phyloP scores from a whole-genome alignment of 2,113 vertebrate genomes.

The Phoenicopterus ruber region DNA sequence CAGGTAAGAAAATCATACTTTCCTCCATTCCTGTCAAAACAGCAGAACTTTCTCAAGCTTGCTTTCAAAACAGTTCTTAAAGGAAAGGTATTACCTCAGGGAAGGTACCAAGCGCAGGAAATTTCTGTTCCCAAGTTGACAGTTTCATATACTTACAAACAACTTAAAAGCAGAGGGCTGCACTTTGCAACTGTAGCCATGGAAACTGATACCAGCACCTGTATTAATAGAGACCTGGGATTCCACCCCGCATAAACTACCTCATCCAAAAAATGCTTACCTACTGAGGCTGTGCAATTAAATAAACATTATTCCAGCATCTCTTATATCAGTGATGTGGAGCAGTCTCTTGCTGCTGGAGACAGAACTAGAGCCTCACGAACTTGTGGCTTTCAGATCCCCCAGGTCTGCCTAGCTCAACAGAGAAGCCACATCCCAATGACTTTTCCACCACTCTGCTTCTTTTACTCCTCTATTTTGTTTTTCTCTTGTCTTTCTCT shows the following conservation, averaged over 20 bases:
- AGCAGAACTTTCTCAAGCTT: background rate
- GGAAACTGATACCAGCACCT: conserved; percentile 18
- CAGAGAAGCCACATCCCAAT: background rate
- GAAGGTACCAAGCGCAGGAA: background rate
- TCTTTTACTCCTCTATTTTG: background rate
- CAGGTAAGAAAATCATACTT: background rate
- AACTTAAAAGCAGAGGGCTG: conserved; percentile 1
- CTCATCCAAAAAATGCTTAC: background rate
- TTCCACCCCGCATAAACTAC: conserved; percentile 2
- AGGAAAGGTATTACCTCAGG: background rate
- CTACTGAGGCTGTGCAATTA: background rate
- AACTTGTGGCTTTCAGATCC: background rate
- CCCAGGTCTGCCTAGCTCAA: background rate
- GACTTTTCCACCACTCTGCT: background rate
- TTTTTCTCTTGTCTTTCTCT: background rate
- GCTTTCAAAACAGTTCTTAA: conserved; percentile 8
- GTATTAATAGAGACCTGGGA: background rate
- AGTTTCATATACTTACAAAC: conserved; percentile 14
- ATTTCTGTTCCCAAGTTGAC: background rate
- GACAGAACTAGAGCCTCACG: background rate
- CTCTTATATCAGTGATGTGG: background rate
- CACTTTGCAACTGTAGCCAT: conserved; percentile 12
- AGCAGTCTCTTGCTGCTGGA: background rate
- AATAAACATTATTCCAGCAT: background rate
- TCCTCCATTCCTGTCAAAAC: background rate